phyloP scores from a whole-genome alignment of 2,797 vertebrate genomes.

The Varecia variegata region DNA sequence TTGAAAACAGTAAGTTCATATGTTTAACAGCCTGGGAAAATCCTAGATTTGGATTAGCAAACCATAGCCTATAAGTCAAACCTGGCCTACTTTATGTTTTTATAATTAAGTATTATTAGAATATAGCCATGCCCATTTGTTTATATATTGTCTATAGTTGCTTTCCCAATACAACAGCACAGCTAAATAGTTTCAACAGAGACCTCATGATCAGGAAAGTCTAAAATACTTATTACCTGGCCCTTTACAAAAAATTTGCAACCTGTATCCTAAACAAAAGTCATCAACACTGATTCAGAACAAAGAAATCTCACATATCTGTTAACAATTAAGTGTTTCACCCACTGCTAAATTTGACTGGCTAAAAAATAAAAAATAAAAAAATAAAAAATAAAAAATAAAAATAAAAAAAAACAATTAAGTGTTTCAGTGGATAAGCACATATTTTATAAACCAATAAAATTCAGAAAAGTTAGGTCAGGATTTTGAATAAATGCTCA shows the following conservation, averaged over 20 bases:
- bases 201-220: neutral
- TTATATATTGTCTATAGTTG: neutral
- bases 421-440: neutral
- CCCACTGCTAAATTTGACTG: too few relatives aligned
- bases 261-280: neutral
- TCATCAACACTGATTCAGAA: neutral
- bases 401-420: neutral
- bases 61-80: neutral
- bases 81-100: neutral
- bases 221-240: constrained; percentile 20
- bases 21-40: constrained; percentile 34
- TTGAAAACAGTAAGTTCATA: neutral
- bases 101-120: neutral
- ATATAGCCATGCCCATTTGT: neutral
- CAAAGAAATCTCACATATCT: constrained; percentile 9
- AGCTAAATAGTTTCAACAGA: neutral
- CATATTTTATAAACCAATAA: neutral
- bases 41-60: neutral
- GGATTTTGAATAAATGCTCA: neutral
- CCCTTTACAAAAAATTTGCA: neutral
- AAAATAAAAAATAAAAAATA: too few relatives aligned
- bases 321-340: neutral
- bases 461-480: constrained; percentile 38
- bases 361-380: too few relatives aligned
- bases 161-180: neutral